phyloP scores from a whole-genome alignment of 2,113 vertebrate species.

The Tretioscincus oriximinensis region DNA sequence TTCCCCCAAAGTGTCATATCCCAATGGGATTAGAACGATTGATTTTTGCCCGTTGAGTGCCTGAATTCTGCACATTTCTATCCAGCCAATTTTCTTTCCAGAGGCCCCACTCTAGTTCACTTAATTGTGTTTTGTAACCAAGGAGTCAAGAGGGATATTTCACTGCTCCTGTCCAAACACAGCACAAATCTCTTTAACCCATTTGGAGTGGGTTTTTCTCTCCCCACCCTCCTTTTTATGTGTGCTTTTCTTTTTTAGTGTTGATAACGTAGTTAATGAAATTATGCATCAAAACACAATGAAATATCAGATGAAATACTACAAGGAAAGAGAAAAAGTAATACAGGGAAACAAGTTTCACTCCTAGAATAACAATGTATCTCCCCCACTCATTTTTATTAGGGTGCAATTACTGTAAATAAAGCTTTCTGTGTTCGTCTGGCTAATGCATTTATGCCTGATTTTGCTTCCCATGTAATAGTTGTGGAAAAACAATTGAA shows the following conservation, averaged over 20 bases:
- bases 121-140: conserved; percentile 74
- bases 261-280: conserved; percentile 45
- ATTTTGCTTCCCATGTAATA: neutral
- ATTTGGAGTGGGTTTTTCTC: neutral
- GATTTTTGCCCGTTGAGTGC: conserved; percentile 62
- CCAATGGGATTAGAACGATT: conserved; percentile 63
- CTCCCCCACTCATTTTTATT: conserved; percentile 43
- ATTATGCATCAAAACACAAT: conserved; percentile 45
- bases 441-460: conserved; percentile 12
- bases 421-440: conserved; percentile 23
- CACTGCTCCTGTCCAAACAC: conserved; percentile 62
- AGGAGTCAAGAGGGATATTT: conserved; percentile 65
- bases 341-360: conserved; percentile 32
- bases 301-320: conserved; percentile 48
- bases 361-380: conserved; percentile 37
- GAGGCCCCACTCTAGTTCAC: conserved; percentile 56
- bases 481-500: conserved; percentile 11
- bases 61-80: conserved; percentile 70
- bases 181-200: conserved; percentile 56
- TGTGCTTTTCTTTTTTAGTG: conserved; percentile 16
- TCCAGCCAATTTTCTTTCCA: conserved; percentile 70
- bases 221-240: too few species aligned
- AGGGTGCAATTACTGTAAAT: conserved; percentile 24
- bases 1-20: conserved; percentile 43
- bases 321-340: conserved; percentile 15